phyloP scores from a whole-genome alignment of 2,113 vertebrate species.

The Indicator maculatus region DNA sequence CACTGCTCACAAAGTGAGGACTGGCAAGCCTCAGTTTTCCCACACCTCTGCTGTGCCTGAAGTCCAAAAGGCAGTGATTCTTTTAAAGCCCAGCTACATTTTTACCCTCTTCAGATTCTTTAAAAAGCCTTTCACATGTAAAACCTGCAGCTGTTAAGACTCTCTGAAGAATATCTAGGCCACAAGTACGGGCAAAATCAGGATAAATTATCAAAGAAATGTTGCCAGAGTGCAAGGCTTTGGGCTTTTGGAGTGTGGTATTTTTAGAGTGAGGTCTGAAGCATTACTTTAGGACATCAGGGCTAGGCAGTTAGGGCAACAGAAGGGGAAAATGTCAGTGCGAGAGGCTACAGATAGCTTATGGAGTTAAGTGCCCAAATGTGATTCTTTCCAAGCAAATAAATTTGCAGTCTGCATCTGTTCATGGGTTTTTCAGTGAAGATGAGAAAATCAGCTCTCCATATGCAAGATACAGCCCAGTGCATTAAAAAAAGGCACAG shows the following conservation, averaged over 20 bases:
- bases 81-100: background rate
- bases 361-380: slow-evolving; percentile 50
- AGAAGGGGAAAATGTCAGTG: slow-evolving; percentile 33
- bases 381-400: slow-evolving; percentile 59
- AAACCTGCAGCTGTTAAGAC: slow-evolving; percentile 2
- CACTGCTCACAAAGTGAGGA: background rate
- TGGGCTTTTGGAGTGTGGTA: background rate
- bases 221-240: background rate
- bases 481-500: slow-evolving; percentile 25
- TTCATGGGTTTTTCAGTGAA: slow-evolving; percentile 32
- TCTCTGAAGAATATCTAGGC: background rate
- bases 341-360: slow-evolving; percentile 34
- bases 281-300: background rate
- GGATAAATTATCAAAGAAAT: background rate
- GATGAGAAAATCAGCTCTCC: slow-evolving; percentile 60
- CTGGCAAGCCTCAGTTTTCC: background rate
- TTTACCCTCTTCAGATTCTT: background rate
- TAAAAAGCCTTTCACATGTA: background rate
- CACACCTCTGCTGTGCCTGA: background rate
- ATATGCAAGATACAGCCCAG: slow-evolving; percentile 37
- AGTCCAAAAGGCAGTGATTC: background rate
- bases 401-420: slow-evolving; percentile 60
- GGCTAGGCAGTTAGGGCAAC: background rate
- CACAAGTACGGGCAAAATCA: background rate
- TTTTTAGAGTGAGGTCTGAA: slow-evolving; percentile 14